Evolutionary conservation across 2,113 vertebrate genomes (phyloP), one percentile per base, ranked within the genome.

Genomic region (Todiramphus saurophagus): DNA sequence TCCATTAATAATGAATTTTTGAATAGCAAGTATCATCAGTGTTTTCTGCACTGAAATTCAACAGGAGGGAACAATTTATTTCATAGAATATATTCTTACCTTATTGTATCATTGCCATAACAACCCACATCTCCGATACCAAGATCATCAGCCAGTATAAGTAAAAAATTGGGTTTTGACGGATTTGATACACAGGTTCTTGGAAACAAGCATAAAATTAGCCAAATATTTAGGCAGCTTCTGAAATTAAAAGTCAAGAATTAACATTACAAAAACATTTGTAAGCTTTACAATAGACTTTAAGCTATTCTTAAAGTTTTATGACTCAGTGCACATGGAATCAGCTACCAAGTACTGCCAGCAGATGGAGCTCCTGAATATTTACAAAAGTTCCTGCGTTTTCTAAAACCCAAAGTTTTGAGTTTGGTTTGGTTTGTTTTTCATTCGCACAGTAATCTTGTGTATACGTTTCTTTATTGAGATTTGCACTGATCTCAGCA

Each of bases 71-170:
- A 41, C 46, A 72, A 60, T 33, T 78, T 67, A 33, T 72, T 87
- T 67, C 1, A 1, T 27, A 43, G n/a, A 44, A 88, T 41, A 18
- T 19, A 24, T 30, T 72, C 83, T 50, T 95, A 98, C 98, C 98
- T 99, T 88, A 99, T 96, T 35, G 98, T 99, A 68, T 98, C 81
- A 43, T 99, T 99, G 28, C 99, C 98, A 43, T 98, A 99, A 86
- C 98, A 99, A 16, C 99, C 98, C 20, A 99, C 27, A 74, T 99
- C 99, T 46, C 98, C 98, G 25, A 99, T 98, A 30, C 99, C 99
- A 70, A 99, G 95, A 91, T 99, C 99, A 81, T 99, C 98, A 14
- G 95, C 98, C 97, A 99, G 97, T 50, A 99, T 98, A 44, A 99
- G 93, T 35, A 99, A 97, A 92, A 99, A 97, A 89, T 98, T 99